These are phyloP conservation scores for Orchesellides sinensis DNA, from an alignment of 2,888 invertebrate genomes.

Conservation along the genomic window DNA sequence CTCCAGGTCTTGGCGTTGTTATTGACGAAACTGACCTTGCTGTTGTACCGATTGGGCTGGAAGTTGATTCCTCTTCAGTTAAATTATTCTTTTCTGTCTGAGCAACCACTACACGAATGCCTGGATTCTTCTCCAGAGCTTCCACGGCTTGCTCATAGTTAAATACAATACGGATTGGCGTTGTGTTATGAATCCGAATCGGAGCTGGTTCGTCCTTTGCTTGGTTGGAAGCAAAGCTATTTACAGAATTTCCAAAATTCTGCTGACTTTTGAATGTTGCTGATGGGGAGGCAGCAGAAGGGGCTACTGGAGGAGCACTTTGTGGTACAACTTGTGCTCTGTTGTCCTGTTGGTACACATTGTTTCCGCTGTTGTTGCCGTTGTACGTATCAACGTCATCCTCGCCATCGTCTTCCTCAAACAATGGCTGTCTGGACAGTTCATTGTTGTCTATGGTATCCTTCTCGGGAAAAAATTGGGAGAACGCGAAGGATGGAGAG, in stretches of 20 bases:
- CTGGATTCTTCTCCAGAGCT: conserved; percentile 47
- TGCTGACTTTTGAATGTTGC: background rate
- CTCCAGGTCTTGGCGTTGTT: conserved; percentile 4
- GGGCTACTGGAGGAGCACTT: background rate
- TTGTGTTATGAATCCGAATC: conserved; percentile 33
- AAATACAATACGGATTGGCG: conserved; percentile 56
- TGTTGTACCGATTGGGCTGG: background rate
- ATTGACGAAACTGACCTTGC: background rate
- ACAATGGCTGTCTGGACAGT: conserved; percentile 35
- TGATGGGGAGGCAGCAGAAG: background rate
- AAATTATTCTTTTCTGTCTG: conserved; percentile 42
- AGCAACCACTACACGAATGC: conserved; percentile 40
- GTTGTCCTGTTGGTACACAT: background rate
- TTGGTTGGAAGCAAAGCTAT: background rate
- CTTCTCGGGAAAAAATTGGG: conserved; percentile 34
- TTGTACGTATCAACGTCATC: background rate
- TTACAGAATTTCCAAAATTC: background rate
- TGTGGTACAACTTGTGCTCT: background rate
- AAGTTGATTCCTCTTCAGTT: conserved; percentile 29
- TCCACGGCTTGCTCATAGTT: conserved; percentile 55
- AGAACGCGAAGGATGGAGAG: conserved; percentile 39
- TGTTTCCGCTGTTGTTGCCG: conserved; percentile 13
- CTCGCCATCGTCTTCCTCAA: conserved; percentile 32
- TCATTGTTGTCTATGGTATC: conserved; percentile 24
- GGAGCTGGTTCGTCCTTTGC: conserved; percentile 44